These are phyloP conservation scores for Onychomys arenicola DNA, from an alignment of 2,797 vertebrate species.

Conservation along the genomic window DNA sequence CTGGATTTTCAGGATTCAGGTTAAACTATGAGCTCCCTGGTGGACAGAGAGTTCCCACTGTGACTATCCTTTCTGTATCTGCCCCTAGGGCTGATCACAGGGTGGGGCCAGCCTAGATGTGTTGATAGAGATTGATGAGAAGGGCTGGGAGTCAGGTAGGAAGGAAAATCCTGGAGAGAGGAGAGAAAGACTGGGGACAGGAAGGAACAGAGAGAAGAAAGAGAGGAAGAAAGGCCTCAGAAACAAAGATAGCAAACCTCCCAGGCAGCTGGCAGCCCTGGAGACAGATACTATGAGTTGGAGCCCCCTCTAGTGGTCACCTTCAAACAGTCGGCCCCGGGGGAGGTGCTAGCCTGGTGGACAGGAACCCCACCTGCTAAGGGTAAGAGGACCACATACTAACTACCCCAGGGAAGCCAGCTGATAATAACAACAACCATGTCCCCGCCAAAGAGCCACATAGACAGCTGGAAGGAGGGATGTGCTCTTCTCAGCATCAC, in stretches of 20 bases:
- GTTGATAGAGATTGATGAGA: not conserved
- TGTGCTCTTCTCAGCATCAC: not conserved
- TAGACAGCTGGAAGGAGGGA: not conserved
- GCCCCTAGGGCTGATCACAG: not conserved
- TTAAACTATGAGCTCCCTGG: not conserved
- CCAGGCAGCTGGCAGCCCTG: not conserved
- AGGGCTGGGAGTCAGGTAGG: no score
- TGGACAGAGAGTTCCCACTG: not conserved
- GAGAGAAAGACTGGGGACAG: not conserved
- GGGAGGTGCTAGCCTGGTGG: not conserved
- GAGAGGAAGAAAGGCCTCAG: not conserved
- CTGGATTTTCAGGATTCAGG: not conserved
- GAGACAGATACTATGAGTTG: not conserved
- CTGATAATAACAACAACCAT: not conserved
- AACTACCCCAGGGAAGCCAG: not conserved
- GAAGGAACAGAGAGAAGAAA: not conserved
- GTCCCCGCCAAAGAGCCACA: not conserved
- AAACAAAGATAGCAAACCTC: not conserved
- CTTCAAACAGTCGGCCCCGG: not conserved
- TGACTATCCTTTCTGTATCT: not conserved
- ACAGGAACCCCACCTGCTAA: no score
- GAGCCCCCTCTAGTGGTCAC: conserved; percentile 70
- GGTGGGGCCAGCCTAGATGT: not conserved
- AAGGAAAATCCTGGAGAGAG: not conserved
- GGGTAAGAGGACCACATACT: no score